phyloP scores from a whole-genome alignment of 2,113 vertebrate genomes.

The Gallinago media region DNA sequence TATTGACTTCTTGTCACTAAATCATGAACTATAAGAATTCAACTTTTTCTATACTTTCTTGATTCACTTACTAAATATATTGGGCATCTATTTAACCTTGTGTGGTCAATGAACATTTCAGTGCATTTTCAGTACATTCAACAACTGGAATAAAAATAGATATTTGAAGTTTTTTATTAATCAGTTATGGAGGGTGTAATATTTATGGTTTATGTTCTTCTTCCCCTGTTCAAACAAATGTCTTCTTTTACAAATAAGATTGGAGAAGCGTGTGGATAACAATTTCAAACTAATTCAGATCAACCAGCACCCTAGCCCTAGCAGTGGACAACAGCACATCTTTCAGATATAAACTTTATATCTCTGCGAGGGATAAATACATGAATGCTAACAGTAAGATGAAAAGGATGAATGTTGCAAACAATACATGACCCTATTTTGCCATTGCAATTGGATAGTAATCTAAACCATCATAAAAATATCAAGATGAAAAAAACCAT shows the following conservation, averaged over 20 bases:
- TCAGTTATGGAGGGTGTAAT: not conserved
- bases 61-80: not conserved
- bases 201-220: not conserved
- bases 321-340: not conserved
- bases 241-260: not conserved
- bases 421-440: not conserved
- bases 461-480: not conserved
- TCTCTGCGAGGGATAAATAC: not conserved
- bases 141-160: not conserved
- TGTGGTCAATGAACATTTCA: not conserved
- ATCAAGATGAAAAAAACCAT: not conserved
- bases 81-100: not conserved
- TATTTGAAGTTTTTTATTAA: not conserved
- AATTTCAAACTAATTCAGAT: not conserved
- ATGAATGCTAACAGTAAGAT: not conserved
- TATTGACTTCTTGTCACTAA: not conserved
- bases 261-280: not conserved
- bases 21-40: not conserved
- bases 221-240: not conserved
- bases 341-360: not conserved
- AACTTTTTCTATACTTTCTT: not conserved
- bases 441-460: not conserved
- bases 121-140: not conserved
- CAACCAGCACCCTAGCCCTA: not conserved
- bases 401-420: not conserved